Evolutionary conservation across 2,888 invertebrate genomes (phyloP).

Genomic region (Tanytarsus gracilentus): DNA sequence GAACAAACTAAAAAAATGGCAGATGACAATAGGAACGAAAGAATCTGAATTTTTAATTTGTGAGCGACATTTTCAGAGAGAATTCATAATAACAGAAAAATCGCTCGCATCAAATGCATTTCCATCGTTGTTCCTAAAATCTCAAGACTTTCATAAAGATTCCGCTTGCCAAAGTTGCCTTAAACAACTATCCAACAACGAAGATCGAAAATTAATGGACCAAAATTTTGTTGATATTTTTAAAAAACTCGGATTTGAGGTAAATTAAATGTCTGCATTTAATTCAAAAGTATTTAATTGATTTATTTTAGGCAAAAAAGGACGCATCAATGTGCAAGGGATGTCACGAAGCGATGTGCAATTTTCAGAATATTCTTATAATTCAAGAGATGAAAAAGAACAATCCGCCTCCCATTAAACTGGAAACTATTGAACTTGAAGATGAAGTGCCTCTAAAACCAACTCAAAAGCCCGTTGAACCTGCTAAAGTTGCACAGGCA

Average conservation of each 20-base stretch:
- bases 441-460: no score
- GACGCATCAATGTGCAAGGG: not conserved
- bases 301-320: not conserved
- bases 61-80: not conserved
- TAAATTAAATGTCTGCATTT: not conserved
- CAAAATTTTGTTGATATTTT: not conserved
- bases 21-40: not conserved
- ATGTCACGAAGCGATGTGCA: no score
- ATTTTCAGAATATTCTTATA: no score
- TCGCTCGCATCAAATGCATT: not conserved
- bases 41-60: not conserved
- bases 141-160: no score
- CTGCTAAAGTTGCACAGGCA: no score
- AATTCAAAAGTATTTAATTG: not conserved
- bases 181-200: not conserved
- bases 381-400: no score
- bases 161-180: slow-evolving; percentile 2
- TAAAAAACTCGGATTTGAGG: not conserved
- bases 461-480: no score
- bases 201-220: not conserved
- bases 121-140: not conserved
- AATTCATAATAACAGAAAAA: not conserved
- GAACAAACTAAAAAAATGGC: not conserved
- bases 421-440: no score
- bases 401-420: no score